Conservation (phyloP, 2,797 vertebrate genomes). For the Tangara arthus region DNA sequence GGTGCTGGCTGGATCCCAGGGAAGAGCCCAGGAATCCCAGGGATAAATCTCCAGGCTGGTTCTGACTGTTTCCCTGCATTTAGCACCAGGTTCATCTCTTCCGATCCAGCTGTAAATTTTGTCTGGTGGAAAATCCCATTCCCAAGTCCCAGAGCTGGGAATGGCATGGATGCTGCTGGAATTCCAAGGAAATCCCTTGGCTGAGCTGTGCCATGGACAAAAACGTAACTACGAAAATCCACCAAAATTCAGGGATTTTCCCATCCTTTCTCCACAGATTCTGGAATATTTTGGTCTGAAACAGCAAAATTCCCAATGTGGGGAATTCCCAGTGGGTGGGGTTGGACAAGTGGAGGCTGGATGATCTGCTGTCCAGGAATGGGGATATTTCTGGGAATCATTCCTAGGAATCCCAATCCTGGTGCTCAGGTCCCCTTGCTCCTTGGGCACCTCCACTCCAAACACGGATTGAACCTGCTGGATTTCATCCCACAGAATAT, state of each 20-base stretch:
- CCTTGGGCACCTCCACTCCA: background rate
- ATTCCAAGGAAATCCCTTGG: background rate
- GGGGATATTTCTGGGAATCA: background rate
- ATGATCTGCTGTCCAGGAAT: background rate
- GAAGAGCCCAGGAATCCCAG: background rate
- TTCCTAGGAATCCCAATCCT: background rate
- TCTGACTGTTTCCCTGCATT: background rate
- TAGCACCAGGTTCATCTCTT: background rate
- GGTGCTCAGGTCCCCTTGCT: background rate
- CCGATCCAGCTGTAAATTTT: background rate
- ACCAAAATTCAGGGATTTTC: background rate
- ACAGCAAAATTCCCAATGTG: background rate
- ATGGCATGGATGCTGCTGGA: fast-evolving
- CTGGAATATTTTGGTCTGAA: background rate
- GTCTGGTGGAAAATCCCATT: background rate
- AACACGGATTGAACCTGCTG: fast-evolving
- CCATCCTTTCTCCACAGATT: background rate
- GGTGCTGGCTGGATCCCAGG: background rate
- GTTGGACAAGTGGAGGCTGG: background rate
- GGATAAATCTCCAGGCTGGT: background rate
- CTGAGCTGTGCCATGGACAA: background rate
- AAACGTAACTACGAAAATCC: background rate
- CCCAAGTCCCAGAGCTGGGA: background rate
- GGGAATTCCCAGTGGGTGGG: background rate
- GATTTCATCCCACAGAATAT: background rate